Conservation (phyloP, 2,113 vertebrate species). For the Pogonocichla stellata region DNA sequence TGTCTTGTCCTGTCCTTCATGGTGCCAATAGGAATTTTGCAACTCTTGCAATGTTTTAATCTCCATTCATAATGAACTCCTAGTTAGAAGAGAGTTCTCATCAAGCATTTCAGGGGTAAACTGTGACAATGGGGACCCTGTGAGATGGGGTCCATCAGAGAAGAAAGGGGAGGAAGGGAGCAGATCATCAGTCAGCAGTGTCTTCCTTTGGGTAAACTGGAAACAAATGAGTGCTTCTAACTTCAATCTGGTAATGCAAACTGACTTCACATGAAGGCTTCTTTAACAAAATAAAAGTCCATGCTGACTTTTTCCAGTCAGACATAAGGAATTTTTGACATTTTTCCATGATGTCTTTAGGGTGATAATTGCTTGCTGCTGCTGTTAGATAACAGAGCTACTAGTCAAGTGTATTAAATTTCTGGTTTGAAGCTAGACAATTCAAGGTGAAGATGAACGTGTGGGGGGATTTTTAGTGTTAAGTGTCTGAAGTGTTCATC, state of each 20-base stretch:
- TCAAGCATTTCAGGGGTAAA: neutral
- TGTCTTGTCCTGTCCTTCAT: neutral
- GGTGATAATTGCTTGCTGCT: neutral
- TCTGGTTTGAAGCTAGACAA: neutral
- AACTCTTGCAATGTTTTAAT: neutral
- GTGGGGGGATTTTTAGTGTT: neutral
- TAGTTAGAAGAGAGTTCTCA: neutral
- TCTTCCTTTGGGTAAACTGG: neutral
- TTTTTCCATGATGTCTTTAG: neutral
- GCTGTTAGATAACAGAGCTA: neutral
- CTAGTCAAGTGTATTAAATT: neutral
- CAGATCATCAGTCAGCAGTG: neutral
- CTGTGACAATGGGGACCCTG: neutral
- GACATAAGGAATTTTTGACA: neutral
- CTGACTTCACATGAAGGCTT: neutral
- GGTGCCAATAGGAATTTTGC: rapidly evolving
- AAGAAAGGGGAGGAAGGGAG: neutral
- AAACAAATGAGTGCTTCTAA: neutral
- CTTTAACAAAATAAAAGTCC: neutral
- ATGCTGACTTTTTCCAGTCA: neutral
- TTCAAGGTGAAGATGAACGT: neutral
- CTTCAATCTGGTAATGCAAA: neutral
- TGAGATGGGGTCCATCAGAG: neutral
- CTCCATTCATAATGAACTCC: neutral
- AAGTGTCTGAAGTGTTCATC: neutral